A percentile compares a stretch with the other conserved stretches of the same genome.
Evolutionary conservation across 2,888 invertebrate genomes (phyloP).

Genomic region (Drosophila histrio): DNA sequence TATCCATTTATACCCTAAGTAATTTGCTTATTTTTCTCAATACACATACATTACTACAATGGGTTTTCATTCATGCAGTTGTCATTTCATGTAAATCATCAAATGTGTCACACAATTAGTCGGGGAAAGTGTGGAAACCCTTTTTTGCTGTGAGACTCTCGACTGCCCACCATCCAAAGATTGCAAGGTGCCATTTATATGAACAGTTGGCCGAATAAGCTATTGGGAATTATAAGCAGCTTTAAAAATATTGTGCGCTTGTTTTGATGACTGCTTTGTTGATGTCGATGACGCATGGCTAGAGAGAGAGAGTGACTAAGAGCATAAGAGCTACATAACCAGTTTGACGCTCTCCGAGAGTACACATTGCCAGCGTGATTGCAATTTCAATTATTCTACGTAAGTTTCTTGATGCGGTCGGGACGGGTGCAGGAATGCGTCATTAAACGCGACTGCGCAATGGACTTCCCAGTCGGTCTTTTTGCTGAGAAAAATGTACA

Average conservation of each 20-base stretch:
- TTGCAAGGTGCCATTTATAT: conserved; percentile 7
- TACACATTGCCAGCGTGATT: neutral
- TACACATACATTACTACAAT: neutral
- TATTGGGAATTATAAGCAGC: conserved; percentile 42
- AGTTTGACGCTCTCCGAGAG: conserved; percentile 8
- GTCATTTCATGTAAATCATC: neutral
- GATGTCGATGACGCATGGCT: neutral
- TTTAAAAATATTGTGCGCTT: neutral
- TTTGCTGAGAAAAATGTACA: too few species aligned
- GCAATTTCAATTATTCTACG: neutral
- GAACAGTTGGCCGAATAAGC: conserved; percentile 6
- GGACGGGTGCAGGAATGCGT: neutral
- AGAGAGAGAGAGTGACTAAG: neutral
- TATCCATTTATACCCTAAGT: conserved; percentile 3
- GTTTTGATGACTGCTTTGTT: neutral
- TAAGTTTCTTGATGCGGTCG: neutral
- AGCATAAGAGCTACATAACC: neutral
- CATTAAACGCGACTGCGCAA: too few species aligned
- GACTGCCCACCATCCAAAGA: conserved; percentile 22
- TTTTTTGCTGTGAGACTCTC: conserved; percentile 36
- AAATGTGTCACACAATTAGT: conserved; percentile 35
- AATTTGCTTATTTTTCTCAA: conserved; percentile 9
- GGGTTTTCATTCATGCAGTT: neutral
- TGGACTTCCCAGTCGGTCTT: too few species aligned
- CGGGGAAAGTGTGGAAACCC: conserved; percentile 38